phyloP scores from a whole-genome alignment of 30 jellyfish, hydroid and myxozoan genomes.

The Chironex yamaguchii region DNA sequence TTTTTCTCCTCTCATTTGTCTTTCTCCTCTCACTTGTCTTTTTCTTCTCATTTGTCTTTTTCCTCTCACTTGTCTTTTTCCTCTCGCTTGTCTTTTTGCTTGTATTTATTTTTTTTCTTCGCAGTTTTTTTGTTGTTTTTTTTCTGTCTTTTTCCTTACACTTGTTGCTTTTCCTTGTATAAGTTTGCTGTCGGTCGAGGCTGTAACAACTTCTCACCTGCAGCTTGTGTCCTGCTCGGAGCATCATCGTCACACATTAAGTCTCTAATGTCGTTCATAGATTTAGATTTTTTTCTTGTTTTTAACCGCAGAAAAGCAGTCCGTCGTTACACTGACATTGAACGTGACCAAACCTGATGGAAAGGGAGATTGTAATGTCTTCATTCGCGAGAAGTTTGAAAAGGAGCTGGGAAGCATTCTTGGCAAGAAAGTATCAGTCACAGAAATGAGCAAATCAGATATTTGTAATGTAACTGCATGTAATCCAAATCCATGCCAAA shows the following conservation, averaged over 20 bases:
- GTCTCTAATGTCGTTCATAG: background rate
- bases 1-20: no score
- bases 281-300: background rate
- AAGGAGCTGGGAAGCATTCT: background rate
- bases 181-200: background rate
- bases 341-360: conserved; percentile 48
- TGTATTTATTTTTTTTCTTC: no score
- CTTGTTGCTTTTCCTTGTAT: background rate
- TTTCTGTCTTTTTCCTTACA: background rate
- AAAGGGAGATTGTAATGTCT: conserved; percentile 63
- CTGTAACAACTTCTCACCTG: no score
- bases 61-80: no score
- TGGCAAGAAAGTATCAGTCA: conserved; percentile 48
- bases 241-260: background rate
- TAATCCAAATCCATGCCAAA: conserved; percentile 84
- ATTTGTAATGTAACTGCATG: conserved; percentile 83
- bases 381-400: conserved; percentile 69
- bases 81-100: no score
- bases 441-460: conserved; percentile 31
- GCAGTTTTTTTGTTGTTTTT: background rate
- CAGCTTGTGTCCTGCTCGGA: no score
- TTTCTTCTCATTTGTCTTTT: no score
- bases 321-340: conserved; percentile 34
- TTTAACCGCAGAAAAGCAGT: conserved; percentile 28
- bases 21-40: no score